Evolutionary conservation across 2,113 vertebrate species (phyloP), one percentile per base, ranked within the genome.

Genomic region (Aphyosemion australe): DNA sequence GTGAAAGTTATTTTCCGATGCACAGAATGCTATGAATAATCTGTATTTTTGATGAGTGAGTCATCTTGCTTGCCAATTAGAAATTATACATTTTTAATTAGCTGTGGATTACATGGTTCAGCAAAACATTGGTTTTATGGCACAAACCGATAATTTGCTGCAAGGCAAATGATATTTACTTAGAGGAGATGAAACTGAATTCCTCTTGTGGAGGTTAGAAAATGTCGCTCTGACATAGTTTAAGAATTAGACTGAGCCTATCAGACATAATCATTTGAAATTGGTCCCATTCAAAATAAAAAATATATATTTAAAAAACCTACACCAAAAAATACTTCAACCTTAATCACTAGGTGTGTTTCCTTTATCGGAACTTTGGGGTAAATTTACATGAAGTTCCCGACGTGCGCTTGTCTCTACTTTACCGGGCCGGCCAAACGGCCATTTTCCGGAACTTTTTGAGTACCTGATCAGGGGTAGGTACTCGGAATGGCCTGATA

Each of bases 31-130:
- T 42, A 12, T 66, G 65, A 62, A 53, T 76, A 74, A 74, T 75
- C 54, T 55, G 59, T 32, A 32, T 79, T 69, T 69, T 41, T 66
- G 34, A 59, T 55, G 6, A 62, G 21, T 60, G 48, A 84, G 43
- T 60, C 61, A 61, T 72, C 41, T 20, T 50, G 46, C 16, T 45
- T 67, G 14, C 60, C 58, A 77, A 80, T 79, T 72, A 63, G 39
- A 72, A 49, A 79, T 66, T 12, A 61, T 67, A 43, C 31, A 72
- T 52, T 71, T 75, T 66, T 61, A 74, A 66, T 64, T 69, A 49
- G 10, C 69, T 51, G 8, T 72, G 18, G 51, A 62, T 59, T 37
- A 50, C 55, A 65, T 37, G 51, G 26, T 45, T 26, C 16, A 65
- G 46, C 54, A 42, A 74, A 65, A 53, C 50, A 52, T 54, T 65